Base-by-base conservation (phyloP, 2,888 invertebrate genomes). In the Apamea crenata region DNA sequence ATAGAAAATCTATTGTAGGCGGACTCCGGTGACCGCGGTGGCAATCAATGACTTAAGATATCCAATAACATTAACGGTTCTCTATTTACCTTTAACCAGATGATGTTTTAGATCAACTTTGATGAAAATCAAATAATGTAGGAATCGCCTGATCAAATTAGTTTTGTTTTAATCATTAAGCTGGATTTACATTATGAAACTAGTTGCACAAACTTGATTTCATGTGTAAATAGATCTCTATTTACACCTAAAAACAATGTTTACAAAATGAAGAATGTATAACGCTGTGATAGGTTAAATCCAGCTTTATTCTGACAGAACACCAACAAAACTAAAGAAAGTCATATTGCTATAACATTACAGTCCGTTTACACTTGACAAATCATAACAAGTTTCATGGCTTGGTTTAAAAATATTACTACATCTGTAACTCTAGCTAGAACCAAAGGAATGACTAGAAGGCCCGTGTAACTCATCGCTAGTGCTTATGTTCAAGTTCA, bases 401-500 rank as follows among this genome's bases (percentile, higher is more conserved):
- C 25, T 29, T 59, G 50, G 67, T 53, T 61, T 25, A 12, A 66
- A 59, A 32, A 25, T 44, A 59, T n/a, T n/a, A 29, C 47, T 66
- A 68, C 8, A 67, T 44, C 8, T 47, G 12, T 36, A n/a, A 59
- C 2, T 63, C 8, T 50, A 29, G 1, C 6, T 36, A 84, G 18
- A 59, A 44, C 18, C 2, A 36, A 25, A 61, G 7, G 25, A 79
- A 61, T 25, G 8, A n/a, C 2, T 53, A 66, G 25, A 10, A 53
- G 29, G 47, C 21, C 10, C 3, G 29, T 44, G 18, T 29, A 16
- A 77, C 32, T 47, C 25, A 25, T 61, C 18, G 29, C 29, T 44
- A 77, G 44, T 44, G 16, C 44, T 18, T 56, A 59, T 6, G 21
- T 78, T 78, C 78, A 68, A 68, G 78, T 83, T 83, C 21, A 68